These are phyloP conservation scores for Myiozetetes cayanensis DNA, from an alignment of 2,113 vertebrate genomes.

Conservation along the genomic window DNA sequence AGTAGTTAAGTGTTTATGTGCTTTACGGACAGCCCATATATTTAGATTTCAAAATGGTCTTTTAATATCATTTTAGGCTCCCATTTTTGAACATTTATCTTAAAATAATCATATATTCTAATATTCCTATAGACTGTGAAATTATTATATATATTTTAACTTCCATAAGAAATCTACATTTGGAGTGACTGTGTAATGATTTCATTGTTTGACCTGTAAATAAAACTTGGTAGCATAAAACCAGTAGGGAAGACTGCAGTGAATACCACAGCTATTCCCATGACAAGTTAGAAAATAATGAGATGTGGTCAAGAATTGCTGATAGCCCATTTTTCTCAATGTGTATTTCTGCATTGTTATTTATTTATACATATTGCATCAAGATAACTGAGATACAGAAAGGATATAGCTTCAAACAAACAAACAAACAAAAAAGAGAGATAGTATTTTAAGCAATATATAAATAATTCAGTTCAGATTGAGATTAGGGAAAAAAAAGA, in stretches of 20 bases:
- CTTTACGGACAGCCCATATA: not conserved
- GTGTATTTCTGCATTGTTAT: not conserved
- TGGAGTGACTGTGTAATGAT: not conserved
- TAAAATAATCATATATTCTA: not conserved
- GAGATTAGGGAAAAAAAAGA: not conserved
- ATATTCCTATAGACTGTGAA: not conserved
- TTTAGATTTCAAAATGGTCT: not conserved
- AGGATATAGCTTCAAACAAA: not conserved
- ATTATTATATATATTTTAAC: not conserved
- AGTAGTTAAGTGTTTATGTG: not conserved
- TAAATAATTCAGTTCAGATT: not conserved
- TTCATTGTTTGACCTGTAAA: not conserved
- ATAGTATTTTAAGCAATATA: not conserved
- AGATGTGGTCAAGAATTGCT: not conserved
- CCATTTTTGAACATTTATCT: not conserved
- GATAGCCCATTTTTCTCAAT: not conserved
- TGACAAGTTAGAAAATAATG: not conserved
- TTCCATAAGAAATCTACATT: not conserved
- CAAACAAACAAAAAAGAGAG: not conserved
- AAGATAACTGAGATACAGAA: not conserved
- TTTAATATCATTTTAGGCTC: not conserved
- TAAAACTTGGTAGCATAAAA: not conserved
- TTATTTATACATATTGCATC: not conserved
- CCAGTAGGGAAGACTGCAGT: not conserved
- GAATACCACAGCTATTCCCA: not conserved